These are phyloP conservation scores for Cyclina sinensis DNA, from an alignment of 1,140 invertebrate species.

Conservation along the genomic window DNA sequence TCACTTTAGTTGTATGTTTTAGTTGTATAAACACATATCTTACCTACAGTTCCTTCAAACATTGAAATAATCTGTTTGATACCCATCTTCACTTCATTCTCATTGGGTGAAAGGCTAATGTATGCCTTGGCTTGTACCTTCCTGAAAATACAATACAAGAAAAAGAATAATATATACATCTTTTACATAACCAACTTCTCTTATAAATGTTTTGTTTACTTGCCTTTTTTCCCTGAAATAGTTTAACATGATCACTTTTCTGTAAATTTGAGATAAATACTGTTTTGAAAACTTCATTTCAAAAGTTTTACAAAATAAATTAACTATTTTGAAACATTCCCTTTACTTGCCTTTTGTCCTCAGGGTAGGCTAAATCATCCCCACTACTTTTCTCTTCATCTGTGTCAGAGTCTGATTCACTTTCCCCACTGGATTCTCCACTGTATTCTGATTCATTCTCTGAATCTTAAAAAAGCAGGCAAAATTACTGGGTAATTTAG, in stretches of 20 bases:
- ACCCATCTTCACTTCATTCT: conserved; percentile 80
- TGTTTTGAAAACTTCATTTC: no score
- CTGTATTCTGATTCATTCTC: conserved; percentile 62
- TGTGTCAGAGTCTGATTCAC: conserved; percentile 57
- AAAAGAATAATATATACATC: no score
- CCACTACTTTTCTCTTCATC: conserved; percentile 64
- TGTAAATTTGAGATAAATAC: no score
- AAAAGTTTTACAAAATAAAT: no score
- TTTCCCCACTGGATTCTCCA: conserved; percentile 56
- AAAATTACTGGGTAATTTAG: no score
- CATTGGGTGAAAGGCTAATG: conserved; percentile 80
- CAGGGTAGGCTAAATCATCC: conserved; percentile 68
- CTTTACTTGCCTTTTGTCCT: conserved; percentile 67
- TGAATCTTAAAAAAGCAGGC: no score
- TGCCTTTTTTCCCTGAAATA: no score
- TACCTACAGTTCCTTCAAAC: conserved; percentile 84
- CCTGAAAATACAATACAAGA: background rate
- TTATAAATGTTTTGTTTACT: no score
- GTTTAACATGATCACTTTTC: no score
- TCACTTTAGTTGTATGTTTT: no score
- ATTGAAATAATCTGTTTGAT: conserved; percentile 79
- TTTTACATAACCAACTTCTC: no score
- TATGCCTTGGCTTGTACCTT: conserved; percentile 64
- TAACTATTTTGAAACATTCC: background rate
- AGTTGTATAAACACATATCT: no score